A percentile compares a stretch with the other conserved stretches of the same genome.
These are phyloP conservation scores for Cyclura pinguis DNA, from an alignment of 2,797 vertebrate species.

Conservation along the genomic window DNA sequence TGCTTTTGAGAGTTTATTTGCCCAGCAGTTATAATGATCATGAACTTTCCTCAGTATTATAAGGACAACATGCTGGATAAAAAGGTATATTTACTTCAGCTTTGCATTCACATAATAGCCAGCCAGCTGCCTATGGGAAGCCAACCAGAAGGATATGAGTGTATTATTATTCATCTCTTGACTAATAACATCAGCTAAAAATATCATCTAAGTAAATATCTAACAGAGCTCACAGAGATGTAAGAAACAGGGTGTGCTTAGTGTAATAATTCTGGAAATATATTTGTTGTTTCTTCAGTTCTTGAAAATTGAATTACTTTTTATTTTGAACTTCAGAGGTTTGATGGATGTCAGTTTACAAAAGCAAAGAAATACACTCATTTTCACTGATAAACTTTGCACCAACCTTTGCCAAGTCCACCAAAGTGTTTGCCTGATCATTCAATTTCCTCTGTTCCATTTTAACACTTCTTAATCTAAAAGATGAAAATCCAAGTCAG, in stretches of 20 bases:
- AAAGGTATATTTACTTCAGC: neutral
- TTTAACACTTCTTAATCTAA: constrained; percentile 99
- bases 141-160: neutral
- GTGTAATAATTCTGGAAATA: constrained; percentile 8
- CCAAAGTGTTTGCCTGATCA: constrained; percentile 99
- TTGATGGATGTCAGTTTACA: neutral
- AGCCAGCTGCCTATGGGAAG: neutral
- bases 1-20: neutral
- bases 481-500: constrained; percentile 88
- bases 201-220: neutral
- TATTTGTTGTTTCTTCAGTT: neutral
- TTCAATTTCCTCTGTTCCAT: constrained; percentile 99
- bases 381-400: constrained; percentile 35
- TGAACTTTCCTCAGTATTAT: neutral
- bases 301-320: neutral
- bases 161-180: neutral
- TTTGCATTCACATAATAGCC: no score
- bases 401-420: constrained; percentile 99
- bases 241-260: neutral
- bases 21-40: neutral
- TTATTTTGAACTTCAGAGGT: neutral
- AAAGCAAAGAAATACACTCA: constrained; percentile 10
- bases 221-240: neutral
- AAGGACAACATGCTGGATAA: no score
- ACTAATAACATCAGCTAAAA: neutral